Percentiles rank a stretch among this genome's conserved stretches.
phyloP scores from a whole-genome alignment of 1,140 invertebrate genomes.

The Globodera ellingtonae region DNA sequence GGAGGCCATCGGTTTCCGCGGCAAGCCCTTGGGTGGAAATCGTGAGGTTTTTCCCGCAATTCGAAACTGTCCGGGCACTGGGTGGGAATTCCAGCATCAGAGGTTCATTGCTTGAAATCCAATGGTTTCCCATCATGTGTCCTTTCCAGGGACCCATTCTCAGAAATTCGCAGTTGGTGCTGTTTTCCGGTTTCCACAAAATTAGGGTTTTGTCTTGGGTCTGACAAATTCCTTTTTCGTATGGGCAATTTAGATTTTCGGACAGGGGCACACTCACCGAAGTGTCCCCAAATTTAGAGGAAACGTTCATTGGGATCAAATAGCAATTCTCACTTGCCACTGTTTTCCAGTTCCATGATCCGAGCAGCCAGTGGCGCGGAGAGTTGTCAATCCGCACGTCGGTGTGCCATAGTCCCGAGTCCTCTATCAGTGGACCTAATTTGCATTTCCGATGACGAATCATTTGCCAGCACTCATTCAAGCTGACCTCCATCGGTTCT shows the following conservation, averaged over 20 bases:
- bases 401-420: conserved; percentile 5
- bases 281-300: neutral
- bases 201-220: neutral
- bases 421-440: neutral
- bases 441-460: conserved; percentile 1
- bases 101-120: conserved; percentile 3
- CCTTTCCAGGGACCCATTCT: conserved; percentile 4
- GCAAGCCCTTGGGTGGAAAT: neutral
- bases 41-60: neutral
- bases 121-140: neutral
- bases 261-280: neutral
- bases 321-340: conserved; percentile 12
- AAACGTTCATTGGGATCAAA: neutral
- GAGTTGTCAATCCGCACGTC: neutral
- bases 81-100: neutral
- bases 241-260: neutral
- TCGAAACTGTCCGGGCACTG: neutral
- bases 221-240: neutral
- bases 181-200: neutral
- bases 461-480: conserved; percentile 1
- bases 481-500: neutral
- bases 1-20: neutral
- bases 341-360: conserved; percentile 14
- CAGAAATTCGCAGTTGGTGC: conserved; percentile 6
- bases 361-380: neutral